Conservation (phyloP, 1,140 invertebrate genomes). For the Scaptodrosophila lebanonensis region DNA sequence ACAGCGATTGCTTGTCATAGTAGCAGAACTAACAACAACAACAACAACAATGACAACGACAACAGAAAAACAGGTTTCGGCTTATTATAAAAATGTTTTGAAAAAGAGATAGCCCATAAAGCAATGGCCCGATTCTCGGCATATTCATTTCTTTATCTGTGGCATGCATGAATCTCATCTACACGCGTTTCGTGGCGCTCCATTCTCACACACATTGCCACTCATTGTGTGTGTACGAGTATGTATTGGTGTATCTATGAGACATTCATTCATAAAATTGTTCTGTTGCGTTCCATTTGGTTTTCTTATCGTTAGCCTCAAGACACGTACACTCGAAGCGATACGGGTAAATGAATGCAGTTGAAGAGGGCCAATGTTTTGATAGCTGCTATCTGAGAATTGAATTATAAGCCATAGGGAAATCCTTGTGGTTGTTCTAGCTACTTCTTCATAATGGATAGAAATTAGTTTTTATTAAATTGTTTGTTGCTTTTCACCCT, state of each 20-base stretch:
- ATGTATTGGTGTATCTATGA: slow-evolving; percentile 40
- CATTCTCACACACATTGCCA: slow-evolving; percentile 5
- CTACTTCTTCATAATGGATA: no score
- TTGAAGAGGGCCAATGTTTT: no score
- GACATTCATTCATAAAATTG: slow-evolving; percentile 47
- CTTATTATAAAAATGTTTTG: slow-evolving; percentile 41
- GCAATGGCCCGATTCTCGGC: slow-evolving; percentile 20
- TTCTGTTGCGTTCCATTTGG: slow-evolving; percentile 43
- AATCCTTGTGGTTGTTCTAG: no score
- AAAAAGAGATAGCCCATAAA: slow-evolving; percentile 24
- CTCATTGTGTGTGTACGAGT: slow-evolving; percentile 11
- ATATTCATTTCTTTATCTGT: slow-evolving; percentile 50
- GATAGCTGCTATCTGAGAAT: no score
- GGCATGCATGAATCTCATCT: slow-evolving; percentile 46
- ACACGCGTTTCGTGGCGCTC: slow-evolving; percentile 2
- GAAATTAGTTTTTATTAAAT: no score
- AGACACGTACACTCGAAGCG: slow-evolving; percentile 10
- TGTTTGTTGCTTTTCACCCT: no score
- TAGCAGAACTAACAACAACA: slow-evolving; percentile 18
- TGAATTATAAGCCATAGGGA: no score
- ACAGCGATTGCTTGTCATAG: no score
- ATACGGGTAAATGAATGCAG: no score
- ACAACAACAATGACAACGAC: slow-evolving; percentile 15
- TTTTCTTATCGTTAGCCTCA: slow-evolving; percentile 19
- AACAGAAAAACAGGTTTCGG: slow-evolving; percentile 52